phyloP scores from a whole-genome alignment of 2,797 vertebrate species.

The Bradypus variegatus region DNA sequence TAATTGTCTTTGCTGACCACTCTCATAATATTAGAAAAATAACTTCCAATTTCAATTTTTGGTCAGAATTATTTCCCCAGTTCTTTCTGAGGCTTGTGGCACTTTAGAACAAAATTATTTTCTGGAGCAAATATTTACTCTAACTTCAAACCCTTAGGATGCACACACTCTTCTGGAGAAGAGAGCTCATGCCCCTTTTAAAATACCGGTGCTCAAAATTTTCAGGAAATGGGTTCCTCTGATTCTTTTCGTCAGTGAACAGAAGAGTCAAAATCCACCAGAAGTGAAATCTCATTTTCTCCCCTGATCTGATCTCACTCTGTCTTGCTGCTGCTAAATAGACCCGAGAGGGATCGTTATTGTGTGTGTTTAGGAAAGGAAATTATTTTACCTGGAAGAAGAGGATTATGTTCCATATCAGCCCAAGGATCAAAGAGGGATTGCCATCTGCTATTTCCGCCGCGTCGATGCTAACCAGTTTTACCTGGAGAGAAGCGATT shows the following conservation, averaged over 20 bases:
- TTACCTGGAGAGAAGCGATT: slow-evolving; percentile 80
- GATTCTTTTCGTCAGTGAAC: not conserved
- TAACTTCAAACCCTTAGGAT: not conserved
- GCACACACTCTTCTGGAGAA: not conserved
- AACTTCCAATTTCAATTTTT: not conserved
- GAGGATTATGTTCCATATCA: slow-evolving; percentile 99
- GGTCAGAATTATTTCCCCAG: not conserved
- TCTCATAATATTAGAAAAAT: not conserved
- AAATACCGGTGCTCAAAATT: not conserved
- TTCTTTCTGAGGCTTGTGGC: not conserved
- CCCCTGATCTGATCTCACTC: rapidly evolving
- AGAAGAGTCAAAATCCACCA: not conserved
- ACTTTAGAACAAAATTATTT: not conserved
- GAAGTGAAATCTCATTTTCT: not conserved
- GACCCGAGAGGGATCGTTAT: not conserved
- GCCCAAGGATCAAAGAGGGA: slow-evolving; percentile 92
- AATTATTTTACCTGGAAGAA: slow-evolving; percentile 90
- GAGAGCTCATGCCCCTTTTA: not conserved
- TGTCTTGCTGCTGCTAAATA: not conserved
- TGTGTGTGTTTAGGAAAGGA: rapidly evolving
- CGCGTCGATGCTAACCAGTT: slow-evolving; percentile 95
- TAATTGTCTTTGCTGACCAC: not conserved
- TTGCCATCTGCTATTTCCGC: slow-evolving; percentile 94
- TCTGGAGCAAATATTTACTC: not conserved
- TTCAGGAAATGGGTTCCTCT: not conserved